Conservation (phyloP, 1,140 invertebrate genomes). For the Hyphantria cunea region DNA sequence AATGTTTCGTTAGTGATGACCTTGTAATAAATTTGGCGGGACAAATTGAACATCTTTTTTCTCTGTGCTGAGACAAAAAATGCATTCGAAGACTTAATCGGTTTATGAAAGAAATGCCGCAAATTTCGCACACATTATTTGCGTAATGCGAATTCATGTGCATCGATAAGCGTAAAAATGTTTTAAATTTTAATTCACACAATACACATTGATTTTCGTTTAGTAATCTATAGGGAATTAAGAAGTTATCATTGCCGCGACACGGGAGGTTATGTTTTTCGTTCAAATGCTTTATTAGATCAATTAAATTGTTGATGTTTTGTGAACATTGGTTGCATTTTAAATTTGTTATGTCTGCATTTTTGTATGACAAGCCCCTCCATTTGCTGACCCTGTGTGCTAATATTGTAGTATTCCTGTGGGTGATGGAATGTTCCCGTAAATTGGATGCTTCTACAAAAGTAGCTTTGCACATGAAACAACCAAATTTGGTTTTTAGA, state of each 20-base stretch:
- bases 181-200: constrained; percentile 43
- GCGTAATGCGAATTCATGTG: constrained; percentile 52
- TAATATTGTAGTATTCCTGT: constrained; percentile 31
- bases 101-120: constrained; percentile 44
- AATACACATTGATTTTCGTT: constrained; percentile 40
- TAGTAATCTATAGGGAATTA: constrained; percentile 44
- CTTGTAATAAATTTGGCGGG: constrained; percentile 35
- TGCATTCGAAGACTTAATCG: constrained; percentile 40
- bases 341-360: constrained; percentile 47
- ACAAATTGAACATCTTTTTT: constrained; percentile 45
- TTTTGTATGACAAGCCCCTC: constrained; percentile 39
- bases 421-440: constrained; percentile 37
- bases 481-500: constrained; percentile 47
- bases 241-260: constrained; percentile 31
- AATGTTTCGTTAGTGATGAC: constrained; percentile 37
- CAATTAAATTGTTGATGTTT: constrained; percentile 27
- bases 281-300: constrained; percentile 36
- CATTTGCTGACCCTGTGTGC: constrained; percentile 31
- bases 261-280: constrained; percentile 35
- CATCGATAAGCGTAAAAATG: constrained; percentile 36
- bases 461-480: constrained; percentile 38
- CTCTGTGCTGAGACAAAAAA: constrained; percentile 32
- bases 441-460: constrained; percentile 40
- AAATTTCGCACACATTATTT: constrained; percentile 49
- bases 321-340: constrained; percentile 41